Evolutionary conservation across 2,888 invertebrate genomes (phyloP), one percentile per base, ranked within the genome.

Genomic region (Synanthedon tipuliformis): DNA sequence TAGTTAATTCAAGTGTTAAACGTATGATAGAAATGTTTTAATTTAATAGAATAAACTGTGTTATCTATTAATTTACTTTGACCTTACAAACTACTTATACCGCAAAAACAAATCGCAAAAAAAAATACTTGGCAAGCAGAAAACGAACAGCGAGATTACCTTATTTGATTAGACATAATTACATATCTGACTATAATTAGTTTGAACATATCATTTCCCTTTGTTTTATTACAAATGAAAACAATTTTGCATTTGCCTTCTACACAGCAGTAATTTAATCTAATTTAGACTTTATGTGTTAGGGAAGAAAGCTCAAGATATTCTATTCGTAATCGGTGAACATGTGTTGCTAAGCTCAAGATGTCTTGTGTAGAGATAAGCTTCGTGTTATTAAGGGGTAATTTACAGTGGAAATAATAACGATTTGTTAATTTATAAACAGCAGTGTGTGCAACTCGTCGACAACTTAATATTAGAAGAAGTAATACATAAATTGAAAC

Each of bases 81-180:
- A 45, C 15, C 45, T 45, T 45, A 45, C 15, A 8, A 7, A n/a
- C 15, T 7, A 13, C 1, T 1, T 16, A 3, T 7, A 45, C 23
- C 7, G n/a, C 34, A 50, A 50, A 50, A 50, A 50, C 15, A 11
- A 11, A 12, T 10, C 40, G 50, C 27, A 64, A 62, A 59, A 60
- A 53, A 72, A 72, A 75, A 70, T 63, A 57, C 60, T 65, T 71
- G 65, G 64, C 64, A 66, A 69, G 69, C 66, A 71, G 71, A 75
- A 73, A 75, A 75, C 66, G 66, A 78, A 63, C 61, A 74, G 76
- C 73, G 76, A 79, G 84, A 84, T 86, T 74, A 78, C 71, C 74
- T 78, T 83, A 84, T 83, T 85, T 81, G 85, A 85, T 85, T 83
- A 85, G 69, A 74, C 74, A 83, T 86, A 85, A 85, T 86, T 83